These are phyloP conservation scores for Cantharis flavilabris DNA, from an alignment of 2,888 invertebrate species.

Conservation along the genomic window DNA sequence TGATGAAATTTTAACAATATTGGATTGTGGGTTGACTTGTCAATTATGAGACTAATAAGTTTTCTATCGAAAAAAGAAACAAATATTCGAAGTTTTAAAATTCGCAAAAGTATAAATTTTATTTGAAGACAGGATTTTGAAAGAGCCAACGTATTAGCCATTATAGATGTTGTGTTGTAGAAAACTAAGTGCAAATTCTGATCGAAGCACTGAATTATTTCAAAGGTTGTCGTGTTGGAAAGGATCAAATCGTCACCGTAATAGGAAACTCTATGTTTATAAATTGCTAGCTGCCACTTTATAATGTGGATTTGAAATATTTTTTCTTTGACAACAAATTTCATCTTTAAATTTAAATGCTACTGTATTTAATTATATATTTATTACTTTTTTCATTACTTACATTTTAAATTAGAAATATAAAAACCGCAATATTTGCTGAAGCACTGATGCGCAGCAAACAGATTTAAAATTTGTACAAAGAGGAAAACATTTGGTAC, in stretches of 20 bases:
- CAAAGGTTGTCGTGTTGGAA: slow-evolving; percentile 13
- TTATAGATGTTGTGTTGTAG: neutral
- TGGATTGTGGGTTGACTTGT: slow-evolving; percentile 3
- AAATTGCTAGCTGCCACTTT: slow-evolving; percentile 12
- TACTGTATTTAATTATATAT: neutral
- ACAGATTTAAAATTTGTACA: neutral
- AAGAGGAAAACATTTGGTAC: neutral
- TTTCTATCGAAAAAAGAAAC: neutral
- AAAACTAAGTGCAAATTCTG: slow-evolving; percentile 18
- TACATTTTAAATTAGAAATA: neutral
- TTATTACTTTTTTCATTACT: neutral
- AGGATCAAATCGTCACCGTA: slow-evolving; percentile 22
- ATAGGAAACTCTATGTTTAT: slow-evolving; percentile 14
- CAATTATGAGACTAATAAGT: slow-evolving; percentile 1
- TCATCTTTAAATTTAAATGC: neutral
- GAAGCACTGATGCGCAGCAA: neutral
- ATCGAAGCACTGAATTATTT: slow-evolving; percentile 22
- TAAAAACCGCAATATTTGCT: neutral
- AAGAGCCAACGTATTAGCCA: neutral
- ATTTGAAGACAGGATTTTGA: neutral
- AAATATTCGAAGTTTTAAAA: neutral
- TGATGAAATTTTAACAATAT: slow-evolving; percentile 2
- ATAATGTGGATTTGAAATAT: neutral
- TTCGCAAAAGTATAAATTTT: neutral
- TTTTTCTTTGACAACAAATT: neutral